Conservation (phyloP, 2,797 vertebrate genomes). For the Knipowitschia caucasica region DNA sequence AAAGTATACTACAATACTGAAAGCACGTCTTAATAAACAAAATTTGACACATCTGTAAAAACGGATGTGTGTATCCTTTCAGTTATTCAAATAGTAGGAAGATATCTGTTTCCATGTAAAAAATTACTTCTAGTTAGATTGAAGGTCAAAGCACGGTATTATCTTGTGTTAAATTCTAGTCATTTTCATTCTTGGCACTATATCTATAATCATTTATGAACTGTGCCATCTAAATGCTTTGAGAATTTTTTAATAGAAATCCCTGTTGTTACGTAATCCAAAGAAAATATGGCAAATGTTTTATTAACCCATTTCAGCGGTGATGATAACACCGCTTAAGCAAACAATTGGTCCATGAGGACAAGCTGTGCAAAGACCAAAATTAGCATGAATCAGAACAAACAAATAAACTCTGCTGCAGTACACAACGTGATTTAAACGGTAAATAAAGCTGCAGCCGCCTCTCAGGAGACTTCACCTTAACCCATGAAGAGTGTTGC, state of each 20-base stretch:
- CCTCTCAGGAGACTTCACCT: slow-evolving; percentile 59
- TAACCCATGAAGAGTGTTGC: slow-evolving; percentile 56
- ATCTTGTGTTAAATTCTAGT: too few relatives aligned
- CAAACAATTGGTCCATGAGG: slow-evolving; percentile 13
- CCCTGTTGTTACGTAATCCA: neutral
- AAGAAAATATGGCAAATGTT: neutral
- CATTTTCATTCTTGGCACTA: too few relatives aligned
- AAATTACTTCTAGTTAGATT: too few relatives aligned
- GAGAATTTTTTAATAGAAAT: neutral
- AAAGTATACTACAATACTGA: too few relatives aligned
- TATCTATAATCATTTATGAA: too few relatives aligned
- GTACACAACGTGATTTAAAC: slow-evolving; percentile 42
- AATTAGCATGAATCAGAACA: slow-evolving; percentile 42
- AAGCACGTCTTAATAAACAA: too few relatives aligned
- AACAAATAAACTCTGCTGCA: slow-evolving; percentile 25
- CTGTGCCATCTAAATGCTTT: neutral
- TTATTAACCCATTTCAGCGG: slow-evolving; percentile 12
- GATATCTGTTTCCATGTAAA: too few relatives aligned
- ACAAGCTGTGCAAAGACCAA: slow-evolving; percentile 23
- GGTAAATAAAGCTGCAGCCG: slow-evolving; percentile 52
- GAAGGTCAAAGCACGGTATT: too few relatives aligned
- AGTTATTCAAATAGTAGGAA: too few relatives aligned
- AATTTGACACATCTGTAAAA: too few relatives aligned
- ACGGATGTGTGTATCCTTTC: too few relatives aligned
- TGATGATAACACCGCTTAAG: slow-evolving; percentile 18